phyloP scores from a whole-genome alignment of 2,113 vertebrate genomes.

The Arenaria interpres region DNA sequence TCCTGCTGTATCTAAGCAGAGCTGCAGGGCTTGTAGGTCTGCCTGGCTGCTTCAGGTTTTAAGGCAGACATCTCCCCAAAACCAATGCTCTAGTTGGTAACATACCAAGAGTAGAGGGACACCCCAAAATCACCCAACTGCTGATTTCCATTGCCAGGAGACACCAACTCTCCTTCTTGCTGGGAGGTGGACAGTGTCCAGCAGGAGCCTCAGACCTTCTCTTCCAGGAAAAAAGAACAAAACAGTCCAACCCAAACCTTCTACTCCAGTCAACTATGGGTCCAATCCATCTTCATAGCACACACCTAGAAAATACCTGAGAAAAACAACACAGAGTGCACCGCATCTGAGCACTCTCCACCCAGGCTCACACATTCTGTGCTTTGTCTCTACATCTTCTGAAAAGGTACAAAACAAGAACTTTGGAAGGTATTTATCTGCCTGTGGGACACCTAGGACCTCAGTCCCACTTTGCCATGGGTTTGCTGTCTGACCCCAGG shows the following conservation, averaged over 20 bases:
- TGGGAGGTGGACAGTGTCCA: not conserved
- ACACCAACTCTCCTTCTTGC: rapidly evolving
- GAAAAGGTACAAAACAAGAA: not conserved
- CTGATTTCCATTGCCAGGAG: not conserved
- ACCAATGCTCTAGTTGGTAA: not conserved
- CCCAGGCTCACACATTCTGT: not conserved
- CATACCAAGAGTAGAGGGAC: not conserved
- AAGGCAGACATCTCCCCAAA: not conserved
- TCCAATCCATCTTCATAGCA: not conserved
- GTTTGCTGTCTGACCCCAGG: not conserved
- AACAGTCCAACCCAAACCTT: not conserved
- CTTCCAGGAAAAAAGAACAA: not conserved
- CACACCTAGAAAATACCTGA: not conserved
- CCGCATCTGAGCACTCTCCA: not conserved
- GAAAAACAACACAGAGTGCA: not conserved
- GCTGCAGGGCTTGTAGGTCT: not conserved
- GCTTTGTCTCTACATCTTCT: not conserved
- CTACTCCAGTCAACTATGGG: not conserved
- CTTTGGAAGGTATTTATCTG: not conserved
- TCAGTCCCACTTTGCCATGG: not conserved
- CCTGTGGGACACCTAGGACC: not conserved
- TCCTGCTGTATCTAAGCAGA: not conserved
- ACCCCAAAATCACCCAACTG: not conserved
- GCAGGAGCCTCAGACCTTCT: not conserved
- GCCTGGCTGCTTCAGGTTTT: not conserved